A percentile compares a stretch with the other conserved stretches of the same genome.
Evolutionary conservation across 2,888 invertebrate genomes (phyloP).

Genomic region (Pedicia rivosa): DNA sequence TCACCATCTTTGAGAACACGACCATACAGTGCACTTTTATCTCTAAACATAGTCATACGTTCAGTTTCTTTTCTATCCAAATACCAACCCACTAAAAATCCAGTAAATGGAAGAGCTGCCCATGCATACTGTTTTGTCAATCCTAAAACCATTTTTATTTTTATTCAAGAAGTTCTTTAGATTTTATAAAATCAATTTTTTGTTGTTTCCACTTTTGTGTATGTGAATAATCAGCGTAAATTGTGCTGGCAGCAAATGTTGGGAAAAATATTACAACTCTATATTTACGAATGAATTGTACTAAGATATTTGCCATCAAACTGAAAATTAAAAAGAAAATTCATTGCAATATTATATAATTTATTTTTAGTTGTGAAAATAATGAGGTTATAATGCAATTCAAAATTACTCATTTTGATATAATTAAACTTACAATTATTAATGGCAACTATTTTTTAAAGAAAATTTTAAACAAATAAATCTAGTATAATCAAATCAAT

Average conservation of each 20-base stretch:
- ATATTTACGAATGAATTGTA: constrained; percentile 40
- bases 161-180: constrained; percentile 9
- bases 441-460: too few relatives aligned
- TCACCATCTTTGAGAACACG: constrained; percentile 45
- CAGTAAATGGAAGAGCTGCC: constrained; percentile 37
- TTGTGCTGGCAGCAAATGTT: constrained; percentile 35
- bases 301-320: constrained; percentile 17
- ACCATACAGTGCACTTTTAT: constrained; percentile 65
- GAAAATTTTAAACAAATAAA: too few relatives aligned
- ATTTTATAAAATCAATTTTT: constrained; percentile 18
- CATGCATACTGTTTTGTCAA: constrained; percentile 36
- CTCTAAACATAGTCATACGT: constrained; percentile 55
- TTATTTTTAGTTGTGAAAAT: neutral
- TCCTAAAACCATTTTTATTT: constrained; percentile 37
- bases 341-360: constrained; percentile 4
- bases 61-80: constrained; percentile 54
- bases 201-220: constrained; percentile 55
- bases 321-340: neutral
- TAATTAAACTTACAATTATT: too few relatives aligned
- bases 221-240: constrained; percentile 55
- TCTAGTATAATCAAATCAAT: too few relatives aligned
- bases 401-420: too few relatives aligned
- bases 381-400: too few relatives aligned
- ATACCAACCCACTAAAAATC: constrained; percentile 42
- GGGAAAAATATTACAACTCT: constrained; percentile 52